Evolutionary conservation across 2,888 invertebrate species (phyloP).

Genomic region (Salpingus planirostris): DNA sequence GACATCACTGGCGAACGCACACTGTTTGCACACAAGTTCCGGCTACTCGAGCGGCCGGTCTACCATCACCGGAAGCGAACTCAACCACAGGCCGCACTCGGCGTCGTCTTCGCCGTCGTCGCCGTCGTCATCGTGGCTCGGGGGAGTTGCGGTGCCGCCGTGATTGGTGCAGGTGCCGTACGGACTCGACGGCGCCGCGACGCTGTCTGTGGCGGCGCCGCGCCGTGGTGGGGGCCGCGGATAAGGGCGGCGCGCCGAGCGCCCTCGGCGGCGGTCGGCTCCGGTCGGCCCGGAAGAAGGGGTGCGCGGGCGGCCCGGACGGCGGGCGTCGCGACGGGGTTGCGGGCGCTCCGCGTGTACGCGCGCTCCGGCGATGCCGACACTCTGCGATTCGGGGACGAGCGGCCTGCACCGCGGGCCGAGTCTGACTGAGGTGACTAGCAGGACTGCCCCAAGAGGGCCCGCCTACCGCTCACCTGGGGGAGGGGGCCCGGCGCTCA

Average conservation of each 20-base stretch:
- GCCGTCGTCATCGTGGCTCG: not conserved
- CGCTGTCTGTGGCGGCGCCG: constrained; percentile 40
- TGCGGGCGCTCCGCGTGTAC: not conserved
- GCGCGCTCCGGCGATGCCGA: no score
- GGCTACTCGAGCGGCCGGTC: no score
- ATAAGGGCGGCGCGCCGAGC: constrained; percentile 41
- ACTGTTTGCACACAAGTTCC: no score
- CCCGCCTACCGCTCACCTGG: constrained; percentile 40
- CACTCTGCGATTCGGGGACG: constrained; percentile 21
- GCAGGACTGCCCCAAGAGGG: constrained; percentile 36
- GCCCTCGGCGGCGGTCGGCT: constrained; percentile 38
- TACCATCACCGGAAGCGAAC: no score
- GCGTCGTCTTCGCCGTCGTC: not conserved
- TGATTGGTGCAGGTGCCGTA: constrained; percentile 37
- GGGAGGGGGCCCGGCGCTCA: constrained; percentile 37
- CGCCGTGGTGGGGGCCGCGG: constrained; percentile 37
- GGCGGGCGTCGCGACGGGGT: constrained; percentile 3
- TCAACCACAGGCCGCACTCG: not conserved
- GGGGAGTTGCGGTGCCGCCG: constrained; percentile 28
- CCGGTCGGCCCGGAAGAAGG: constrained; percentile 20
- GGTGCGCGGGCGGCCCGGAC: not conserved
- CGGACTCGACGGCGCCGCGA: constrained; percentile 41
- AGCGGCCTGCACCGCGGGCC: constrained; percentile 34
- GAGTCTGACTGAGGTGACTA: constrained; percentile 41
- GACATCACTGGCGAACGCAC: no score